Conservation (phyloP, 2,113 vertebrate genomes). For the Tyrannus savana region DNA sequence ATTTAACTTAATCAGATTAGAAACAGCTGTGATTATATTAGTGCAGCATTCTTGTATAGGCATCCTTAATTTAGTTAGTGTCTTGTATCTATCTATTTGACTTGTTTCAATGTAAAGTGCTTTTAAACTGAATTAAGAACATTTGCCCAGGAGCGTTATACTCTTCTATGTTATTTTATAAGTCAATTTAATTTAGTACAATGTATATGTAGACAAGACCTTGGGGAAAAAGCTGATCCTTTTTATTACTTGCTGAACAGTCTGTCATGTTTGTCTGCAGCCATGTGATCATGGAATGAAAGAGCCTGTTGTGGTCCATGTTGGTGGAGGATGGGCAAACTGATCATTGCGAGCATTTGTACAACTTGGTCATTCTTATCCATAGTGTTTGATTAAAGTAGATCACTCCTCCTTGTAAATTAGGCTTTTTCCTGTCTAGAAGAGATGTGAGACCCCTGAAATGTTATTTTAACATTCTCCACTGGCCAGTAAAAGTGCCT, state of each 20-base stretch:
- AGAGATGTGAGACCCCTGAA: background rate
- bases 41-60: constrained; percentile 32
- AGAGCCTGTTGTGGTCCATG: constrained; percentile 17
- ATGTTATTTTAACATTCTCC: background rate
- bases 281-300: constrained; percentile 18
- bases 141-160: constrained; percentile 15
- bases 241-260: constrained; percentile 57
- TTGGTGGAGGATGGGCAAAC: constrained; percentile 11
- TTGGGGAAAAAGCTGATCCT: constrained; percentile 49
- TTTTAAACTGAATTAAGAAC: constrained; percentile 56
- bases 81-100: constrained; percentile 42
- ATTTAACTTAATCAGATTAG: constrained; percentile 58
- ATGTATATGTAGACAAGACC: constrained; percentile 39
- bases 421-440: background rate
- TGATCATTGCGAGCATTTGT: background rate
- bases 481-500: background rate
- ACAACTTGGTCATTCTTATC: background rate
- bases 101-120: constrained; percentile 38
- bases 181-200: constrained; percentile 45
- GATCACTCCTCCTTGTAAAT: background rate
- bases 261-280: constrained; percentile 37
- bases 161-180: constrained; percentile 21
- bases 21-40: constrained; percentile 47
- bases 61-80: constrained; percentile 44
- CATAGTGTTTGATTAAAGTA: background rate